Base-by-base conservation (phyloP, 2,113 vertebrate genomes). In the Anhinga rufa region DNA sequence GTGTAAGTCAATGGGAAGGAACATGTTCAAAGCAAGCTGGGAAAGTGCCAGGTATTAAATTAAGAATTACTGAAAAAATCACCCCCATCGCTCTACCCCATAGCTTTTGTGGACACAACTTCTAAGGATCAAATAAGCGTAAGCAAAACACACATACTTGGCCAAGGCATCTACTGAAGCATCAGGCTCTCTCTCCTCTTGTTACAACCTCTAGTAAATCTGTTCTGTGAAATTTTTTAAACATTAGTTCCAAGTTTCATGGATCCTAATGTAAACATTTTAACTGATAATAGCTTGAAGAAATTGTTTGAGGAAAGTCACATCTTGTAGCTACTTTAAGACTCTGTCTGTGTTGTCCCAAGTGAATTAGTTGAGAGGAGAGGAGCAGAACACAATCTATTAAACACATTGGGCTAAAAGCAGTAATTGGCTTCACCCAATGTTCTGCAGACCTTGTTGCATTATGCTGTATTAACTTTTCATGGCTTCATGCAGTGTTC, bases 391-490 rank as follows among this genome's bases (percentile, higher is more conserved):
- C 48, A 49, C 31, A 86, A 92, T 93, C 92, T 92, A 95, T 95
- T 90, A 92, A 90, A 89, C 48, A 72, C 12, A 16, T 92, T 65
- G 80, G 44, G 80, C 89, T 96, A 95, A 95, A 96, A 91, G 88
- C 80, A 96, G 77, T 94, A 97, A 97, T 85, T 97, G 95, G 92
- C 70, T 92, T 96, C 74, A 96, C 62, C 92, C 79, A 86, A 34
- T 89, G 91, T 88, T 94, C 82, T 92, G 70, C 60, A 95, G 91
- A 80, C 69, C 92, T 93, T 80, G 76, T 84, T 95, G 84, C 72
- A 93, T 93, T 95, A 94, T 61, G 88, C 88, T 88, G 62, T 92
- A 96, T 95, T 97, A 97, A 94, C 93, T 97, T 96, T 92, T 96
- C 95, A 93, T 77, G 82, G 96, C 82, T 94, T 93, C 94, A 88